These are phyloP conservation scores for Apantesis nais DNA, from an alignment of 2,888 invertebrate species.

Conservation along the genomic window DNA sequence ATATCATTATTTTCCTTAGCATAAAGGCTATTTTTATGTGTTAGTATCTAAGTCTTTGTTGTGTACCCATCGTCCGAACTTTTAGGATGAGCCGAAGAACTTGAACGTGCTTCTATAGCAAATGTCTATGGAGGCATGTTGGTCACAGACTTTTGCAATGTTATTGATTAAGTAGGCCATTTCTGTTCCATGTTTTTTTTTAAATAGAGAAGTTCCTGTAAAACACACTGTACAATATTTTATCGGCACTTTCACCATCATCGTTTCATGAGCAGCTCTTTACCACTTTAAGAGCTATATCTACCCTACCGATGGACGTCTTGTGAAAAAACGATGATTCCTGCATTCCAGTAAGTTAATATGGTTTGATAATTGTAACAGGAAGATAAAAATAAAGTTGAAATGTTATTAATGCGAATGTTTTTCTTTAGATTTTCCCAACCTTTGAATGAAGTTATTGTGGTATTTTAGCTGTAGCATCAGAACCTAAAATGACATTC, in stretches of 20 bases:
- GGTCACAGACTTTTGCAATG: too few species aligned
- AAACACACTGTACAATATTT: too few species aligned
- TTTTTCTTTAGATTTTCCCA: neutral
- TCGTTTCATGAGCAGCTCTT: neutral
- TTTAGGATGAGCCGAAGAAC: too few species aligned
- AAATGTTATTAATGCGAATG: neutral
- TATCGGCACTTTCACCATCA: neutral
- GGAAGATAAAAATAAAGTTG: neutral
- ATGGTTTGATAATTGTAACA: neutral
- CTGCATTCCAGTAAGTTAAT: neutral
- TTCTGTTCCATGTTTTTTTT: too few species aligned
- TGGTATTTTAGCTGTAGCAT: neutral
- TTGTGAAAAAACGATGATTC: neutral
- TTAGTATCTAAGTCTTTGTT: too few species aligned
- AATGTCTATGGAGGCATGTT: too few species aligned
- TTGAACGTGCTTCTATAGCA: too few species aligned
- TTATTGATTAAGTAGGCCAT: too few species aligned
- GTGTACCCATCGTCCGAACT: too few species aligned
- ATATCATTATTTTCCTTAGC: too few species aligned
- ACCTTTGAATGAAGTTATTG: neutral
- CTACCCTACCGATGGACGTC: neutral
- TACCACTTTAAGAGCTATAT: neutral
- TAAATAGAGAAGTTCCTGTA: too few species aligned
- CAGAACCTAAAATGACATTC: constrained; percentile 7
- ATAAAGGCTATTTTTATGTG: too few species aligned